These are phyloP conservation scores for Sialia sialis DNA, from an alignment of 2,113 vertebrate species.

Conservation along the genomic window DNA sequence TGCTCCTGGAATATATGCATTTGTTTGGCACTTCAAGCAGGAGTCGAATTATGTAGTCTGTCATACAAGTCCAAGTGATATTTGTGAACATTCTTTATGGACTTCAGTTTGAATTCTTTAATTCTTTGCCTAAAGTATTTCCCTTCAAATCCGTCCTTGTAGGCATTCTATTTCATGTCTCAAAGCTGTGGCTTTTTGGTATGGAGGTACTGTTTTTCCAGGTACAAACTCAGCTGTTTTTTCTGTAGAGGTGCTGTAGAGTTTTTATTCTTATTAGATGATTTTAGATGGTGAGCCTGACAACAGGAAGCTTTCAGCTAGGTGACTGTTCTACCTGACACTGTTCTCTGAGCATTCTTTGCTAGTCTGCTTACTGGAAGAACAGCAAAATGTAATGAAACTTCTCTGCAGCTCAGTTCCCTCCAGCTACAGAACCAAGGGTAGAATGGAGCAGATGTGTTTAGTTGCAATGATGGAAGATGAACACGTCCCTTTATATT, in stretches of 20 bases:
- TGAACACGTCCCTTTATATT: not conserved
- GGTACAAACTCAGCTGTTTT: not conserved
- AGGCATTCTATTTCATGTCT: not conserved
- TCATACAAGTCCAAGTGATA: not conserved
- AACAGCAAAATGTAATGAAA: not conserved
- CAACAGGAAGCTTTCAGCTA: not conserved
- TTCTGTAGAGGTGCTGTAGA: not conserved
- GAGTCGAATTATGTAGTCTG: not conserved
- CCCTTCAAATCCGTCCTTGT: not conserved
- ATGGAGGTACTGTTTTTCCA: not conserved
- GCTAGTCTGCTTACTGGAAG: not conserved
- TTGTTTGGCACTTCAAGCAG: not conserved
- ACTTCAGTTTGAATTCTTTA: rapidly evolving
- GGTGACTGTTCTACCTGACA: not conserved
- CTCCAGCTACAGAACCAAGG: not conserved
- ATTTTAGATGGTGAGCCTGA: not conserved
- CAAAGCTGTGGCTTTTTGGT: not conserved
- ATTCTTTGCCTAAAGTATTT: not conserved
- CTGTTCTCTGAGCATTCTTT: not conserved
- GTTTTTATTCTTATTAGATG: not conserved
- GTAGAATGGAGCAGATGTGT: not conserved
- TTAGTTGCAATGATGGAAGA: not conserved
- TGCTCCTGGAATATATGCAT: not conserved
- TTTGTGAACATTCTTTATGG: not conserved
- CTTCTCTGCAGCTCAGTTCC: not conserved